Conservation (phyloP, 2,888 invertebrate species). For the Agapostemon virescens region DNA sequence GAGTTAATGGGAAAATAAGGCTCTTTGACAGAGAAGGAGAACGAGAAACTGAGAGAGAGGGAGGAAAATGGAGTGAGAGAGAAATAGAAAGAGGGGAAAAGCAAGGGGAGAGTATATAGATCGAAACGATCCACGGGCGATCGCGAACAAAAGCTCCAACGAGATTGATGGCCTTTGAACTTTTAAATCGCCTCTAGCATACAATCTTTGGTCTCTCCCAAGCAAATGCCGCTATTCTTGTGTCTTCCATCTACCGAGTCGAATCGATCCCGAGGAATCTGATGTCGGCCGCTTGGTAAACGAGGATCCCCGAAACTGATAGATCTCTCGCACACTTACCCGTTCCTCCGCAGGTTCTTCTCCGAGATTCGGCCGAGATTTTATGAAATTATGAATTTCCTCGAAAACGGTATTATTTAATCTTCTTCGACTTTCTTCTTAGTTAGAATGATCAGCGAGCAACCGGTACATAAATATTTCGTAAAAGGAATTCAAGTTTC, state of each 20-base stretch:
- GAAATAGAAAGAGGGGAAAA: not conserved
- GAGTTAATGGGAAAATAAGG: conserved; percentile 10
- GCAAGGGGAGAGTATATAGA: not conserved
- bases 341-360: not conserved
- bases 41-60: not conserved
- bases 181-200: conserved; percentile 8
- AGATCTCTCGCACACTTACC: not conserved
- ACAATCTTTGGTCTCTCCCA: not conserved
- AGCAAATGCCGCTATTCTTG: conserved; percentile 12
- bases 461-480: no score
- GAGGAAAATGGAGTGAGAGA: not conserved
- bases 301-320: not conserved
- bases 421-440: no score
- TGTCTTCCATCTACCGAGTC: not conserved
- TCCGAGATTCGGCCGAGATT: no score
- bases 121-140: not conserved
- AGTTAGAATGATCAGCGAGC: no score
- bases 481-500: no score
- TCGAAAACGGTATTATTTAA: no score
- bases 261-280: conserved; percentile 4
- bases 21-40: not conserved
- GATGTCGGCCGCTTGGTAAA: not conserved
- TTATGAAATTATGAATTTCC: no score
- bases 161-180: conserved; percentile 7
- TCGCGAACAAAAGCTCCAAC: conserved; percentile 3